Base-by-base conservation (phyloP, 2,797 vertebrate genomes). In the Pogonophryne albipinna region DNA sequence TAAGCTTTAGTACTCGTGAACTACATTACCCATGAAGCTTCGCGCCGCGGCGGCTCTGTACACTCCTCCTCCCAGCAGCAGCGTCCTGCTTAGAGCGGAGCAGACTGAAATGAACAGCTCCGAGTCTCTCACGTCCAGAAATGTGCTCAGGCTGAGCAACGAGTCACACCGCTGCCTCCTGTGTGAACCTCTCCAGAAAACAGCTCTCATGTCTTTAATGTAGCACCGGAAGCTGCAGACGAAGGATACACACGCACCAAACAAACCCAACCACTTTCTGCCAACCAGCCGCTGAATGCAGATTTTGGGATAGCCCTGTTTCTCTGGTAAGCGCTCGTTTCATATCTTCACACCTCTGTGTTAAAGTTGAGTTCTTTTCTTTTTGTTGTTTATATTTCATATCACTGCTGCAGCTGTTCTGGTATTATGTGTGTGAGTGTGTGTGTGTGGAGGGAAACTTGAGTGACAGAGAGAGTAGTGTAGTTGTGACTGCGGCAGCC, bases 21-120 rank as follows among this genome's bases (percentile, higher is more conserved):
- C 94, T 94, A 53, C 91, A 90, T 66, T 56, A 91, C 94, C 95
- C 94, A 65, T 44, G 66, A 90, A 3, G 16, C 93, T 15, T 6
- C 34, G 91, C 90, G 84, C 62, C 89, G 82, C 62, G 13, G 57
- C 78, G 34, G 66, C 80, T 78, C 80, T 59, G 67, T 4, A 66
- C 78, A 42, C 87, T 83, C 88, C 89, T 82, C 88, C 85, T 82
- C 84, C 77, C 78, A 73, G 70, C 80, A n/a, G 50, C 79, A 52
- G 82, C 52, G 79, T 85, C 69, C 71, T 51, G 64, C 60, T 66
- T 74, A 49, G 78, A 68, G 72, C 69, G 59, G 62, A 79, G 81
- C 82, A 62, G 61, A 34, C 83, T 45, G 78, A 84, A 63, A 77
- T 66, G 83, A 85, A n/a, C 78, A 67, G 82, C 82, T 80, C 85